A percentile compares a stretch with the other conserved stretches of the same genome.
phyloP scores from a whole-genome alignment of 2,113 vertebrate genomes.

The Coreoperca whiteheadi region DNA sequence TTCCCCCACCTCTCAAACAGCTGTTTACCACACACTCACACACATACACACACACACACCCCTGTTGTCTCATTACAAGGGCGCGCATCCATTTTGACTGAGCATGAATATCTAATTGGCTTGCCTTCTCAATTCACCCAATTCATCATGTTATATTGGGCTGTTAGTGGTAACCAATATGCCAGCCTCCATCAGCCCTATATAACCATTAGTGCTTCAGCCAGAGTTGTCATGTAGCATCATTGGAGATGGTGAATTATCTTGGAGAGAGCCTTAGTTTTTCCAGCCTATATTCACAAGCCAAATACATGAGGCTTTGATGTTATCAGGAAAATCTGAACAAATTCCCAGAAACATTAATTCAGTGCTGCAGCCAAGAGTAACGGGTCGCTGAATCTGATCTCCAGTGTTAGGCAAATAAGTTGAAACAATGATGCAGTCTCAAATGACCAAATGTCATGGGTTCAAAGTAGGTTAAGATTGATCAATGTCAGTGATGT shows the following conservation, averaged over 20 bases:
- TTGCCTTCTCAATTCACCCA: constrained; percentile 66
- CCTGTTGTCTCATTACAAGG: constrained; percentile 53
- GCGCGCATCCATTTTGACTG: constrained; percentile 76
- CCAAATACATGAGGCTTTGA: background rate
- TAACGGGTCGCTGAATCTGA: background rate
- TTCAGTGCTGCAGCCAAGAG: background rate
- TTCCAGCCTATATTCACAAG: background rate
- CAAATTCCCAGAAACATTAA: background rate
- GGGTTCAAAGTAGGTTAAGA: background rate
- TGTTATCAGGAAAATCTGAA: background rate
- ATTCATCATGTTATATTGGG: constrained; percentile 79
- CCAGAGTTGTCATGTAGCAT: constrained; percentile 26
- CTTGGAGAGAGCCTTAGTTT: constrained; percentile 1
- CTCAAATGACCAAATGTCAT: background rate
- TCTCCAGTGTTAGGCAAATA: background rate
- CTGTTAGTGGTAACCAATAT: constrained; percentile 76
- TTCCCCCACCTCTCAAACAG: constrained; percentile 24
- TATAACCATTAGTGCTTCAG: constrained; percentile 47
- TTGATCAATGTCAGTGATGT: background rate
- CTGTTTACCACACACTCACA: constrained; percentile 44
- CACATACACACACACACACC: constrained; percentile 42
- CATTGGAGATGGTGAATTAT: constrained; percentile 38
- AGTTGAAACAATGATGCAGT: background rate
- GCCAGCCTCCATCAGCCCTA: constrained; percentile 57
- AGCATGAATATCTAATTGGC: constrained; percentile 82